Percentiles rank a stretch among this genome's conserved stretches.
phyloP scores from a whole-genome alignment of 2,113 vertebrate genomes.

The Progne subis region DNA sequence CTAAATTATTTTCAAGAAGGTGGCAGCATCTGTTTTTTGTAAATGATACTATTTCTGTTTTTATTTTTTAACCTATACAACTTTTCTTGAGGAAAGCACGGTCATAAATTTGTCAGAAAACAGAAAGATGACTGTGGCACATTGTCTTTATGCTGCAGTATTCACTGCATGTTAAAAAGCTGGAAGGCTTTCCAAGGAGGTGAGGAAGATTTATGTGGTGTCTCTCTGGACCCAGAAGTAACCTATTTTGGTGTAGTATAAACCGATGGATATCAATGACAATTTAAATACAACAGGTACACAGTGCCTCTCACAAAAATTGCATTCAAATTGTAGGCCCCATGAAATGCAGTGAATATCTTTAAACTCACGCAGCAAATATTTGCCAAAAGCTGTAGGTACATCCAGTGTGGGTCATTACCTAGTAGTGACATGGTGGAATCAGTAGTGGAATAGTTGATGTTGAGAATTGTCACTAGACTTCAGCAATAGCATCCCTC shows the following conservation, averaged over 20 bases:
- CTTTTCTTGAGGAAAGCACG: neutral
- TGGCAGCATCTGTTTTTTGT: neutral
- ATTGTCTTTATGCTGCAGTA: neutral
- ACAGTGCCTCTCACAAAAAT: neutral
- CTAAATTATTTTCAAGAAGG: neutral
- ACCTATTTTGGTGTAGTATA: neutral
- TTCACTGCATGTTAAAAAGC: neutral
- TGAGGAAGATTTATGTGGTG: neutral
- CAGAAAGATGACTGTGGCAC: neutral
- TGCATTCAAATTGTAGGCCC: neutral
- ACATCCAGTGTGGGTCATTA: neutral
- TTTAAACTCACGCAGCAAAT: neutral
- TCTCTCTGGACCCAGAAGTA: neutral
- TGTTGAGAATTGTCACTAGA: neutral
- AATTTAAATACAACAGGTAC: neutral
- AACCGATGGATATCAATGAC: neutral
- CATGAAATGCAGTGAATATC: neutral
- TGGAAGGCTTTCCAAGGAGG: neutral
- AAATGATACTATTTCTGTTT: neutral
- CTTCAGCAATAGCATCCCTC: neutral
- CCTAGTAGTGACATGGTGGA: neutral
- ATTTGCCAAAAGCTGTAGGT: neutral
- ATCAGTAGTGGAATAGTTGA: neutral
- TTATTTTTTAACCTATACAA: neutral
- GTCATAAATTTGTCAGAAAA: neutral